Conservation (phyloP, 2,888 invertebrate genomes). For the Lacanobia wlatinum region DNA sequence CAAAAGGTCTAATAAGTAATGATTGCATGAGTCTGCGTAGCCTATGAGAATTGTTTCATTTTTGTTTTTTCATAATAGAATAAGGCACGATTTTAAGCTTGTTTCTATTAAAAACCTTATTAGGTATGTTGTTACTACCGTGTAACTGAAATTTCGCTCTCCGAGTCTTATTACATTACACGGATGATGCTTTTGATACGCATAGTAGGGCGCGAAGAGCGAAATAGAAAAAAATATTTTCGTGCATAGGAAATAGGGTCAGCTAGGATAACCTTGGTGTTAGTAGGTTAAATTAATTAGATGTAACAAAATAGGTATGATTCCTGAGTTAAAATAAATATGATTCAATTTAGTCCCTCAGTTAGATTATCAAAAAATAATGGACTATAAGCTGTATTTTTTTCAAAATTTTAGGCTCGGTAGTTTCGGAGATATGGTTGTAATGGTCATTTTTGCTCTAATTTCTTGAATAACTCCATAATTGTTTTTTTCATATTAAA, state of each 20-base stretch:
- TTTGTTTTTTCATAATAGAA: too few species aligned
- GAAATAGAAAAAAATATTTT: slow-evolving; percentile 20
- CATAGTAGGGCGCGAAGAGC: background rate
- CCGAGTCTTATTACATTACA: slow-evolving; percentile 38
- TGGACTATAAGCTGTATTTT: too few species aligned
- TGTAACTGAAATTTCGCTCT: slow-evolving; percentile 13
- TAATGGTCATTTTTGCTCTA: too few species aligned
- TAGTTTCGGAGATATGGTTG: too few species aligned
- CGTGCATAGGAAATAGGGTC: slow-evolving; percentile 7
- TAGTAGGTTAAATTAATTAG: background rate
- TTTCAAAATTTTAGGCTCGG: too few species aligned
- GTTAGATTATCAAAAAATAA: too few species aligned
- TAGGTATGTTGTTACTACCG: background rate
- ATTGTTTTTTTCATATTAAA: too few species aligned
- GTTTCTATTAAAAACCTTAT: background rate
- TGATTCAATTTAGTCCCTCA: too few species aligned
- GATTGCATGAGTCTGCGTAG: background rate
- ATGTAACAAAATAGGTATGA: too few species aligned
- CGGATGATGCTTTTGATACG: slow-evolving; percentile 27
- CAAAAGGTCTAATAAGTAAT: background rate
- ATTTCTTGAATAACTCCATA: too few species aligned
- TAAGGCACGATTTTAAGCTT: too few species aligned
- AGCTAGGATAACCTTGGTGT: background rate
- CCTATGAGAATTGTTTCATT: background rate
- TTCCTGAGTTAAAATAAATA: too few species aligned